A percentile compares a stretch with the other conserved stretches of the same genome.
Conservation (phyloP, 1,140 invertebrate genomes). For the Amphibalanus amphitrite region DNA sequence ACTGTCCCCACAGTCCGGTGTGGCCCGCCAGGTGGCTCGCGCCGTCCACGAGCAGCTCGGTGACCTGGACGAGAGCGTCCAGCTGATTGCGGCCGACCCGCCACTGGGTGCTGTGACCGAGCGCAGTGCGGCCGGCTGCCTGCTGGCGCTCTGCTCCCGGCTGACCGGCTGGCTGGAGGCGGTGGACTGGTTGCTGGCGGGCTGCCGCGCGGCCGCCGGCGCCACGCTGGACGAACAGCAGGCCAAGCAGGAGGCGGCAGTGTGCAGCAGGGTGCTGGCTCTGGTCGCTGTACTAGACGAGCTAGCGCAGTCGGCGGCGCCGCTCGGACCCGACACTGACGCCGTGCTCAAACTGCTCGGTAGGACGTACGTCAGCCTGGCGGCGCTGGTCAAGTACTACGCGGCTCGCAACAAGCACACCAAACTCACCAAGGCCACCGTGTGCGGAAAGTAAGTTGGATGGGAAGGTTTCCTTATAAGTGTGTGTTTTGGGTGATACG, state of each 20-base stretch:
- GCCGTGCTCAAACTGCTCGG: conserved; percentile 24
- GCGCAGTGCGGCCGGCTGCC: background rate
- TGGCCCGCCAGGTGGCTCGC: conserved; percentile 25
- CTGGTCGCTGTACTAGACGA: conserved; percentile 23
- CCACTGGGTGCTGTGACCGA: conserved; percentile 21
- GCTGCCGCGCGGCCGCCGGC: background rate
- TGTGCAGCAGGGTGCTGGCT: background rate
- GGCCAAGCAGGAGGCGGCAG: background rate
- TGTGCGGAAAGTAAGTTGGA: background rate
- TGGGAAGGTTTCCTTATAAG: background rate
- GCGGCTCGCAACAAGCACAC: conserved; percentile 1
- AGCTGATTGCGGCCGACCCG: background rate
- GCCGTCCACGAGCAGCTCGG: conserved; percentile 30
- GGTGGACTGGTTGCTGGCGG: background rate
- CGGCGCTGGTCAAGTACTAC: conserved; percentile 24
- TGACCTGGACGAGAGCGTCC: conserved; percentile 26
- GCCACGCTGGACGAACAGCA: background rate
- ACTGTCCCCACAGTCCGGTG: conserved; percentile 19
- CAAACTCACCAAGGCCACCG: background rate
- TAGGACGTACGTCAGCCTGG: conserved; percentile 24
- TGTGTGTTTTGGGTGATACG: too few relatives aligned
- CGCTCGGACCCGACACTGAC: conserved; percentile 23
- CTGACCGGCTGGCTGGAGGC: background rate
- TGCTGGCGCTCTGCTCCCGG: background rate
- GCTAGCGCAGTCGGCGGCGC: conserved; percentile 27